Evolutionary conservation across 1,140 invertebrate species (phyloP), one percentile per base, ranked within the genome.

Genomic region (Caerostris extrusa): DNA sequence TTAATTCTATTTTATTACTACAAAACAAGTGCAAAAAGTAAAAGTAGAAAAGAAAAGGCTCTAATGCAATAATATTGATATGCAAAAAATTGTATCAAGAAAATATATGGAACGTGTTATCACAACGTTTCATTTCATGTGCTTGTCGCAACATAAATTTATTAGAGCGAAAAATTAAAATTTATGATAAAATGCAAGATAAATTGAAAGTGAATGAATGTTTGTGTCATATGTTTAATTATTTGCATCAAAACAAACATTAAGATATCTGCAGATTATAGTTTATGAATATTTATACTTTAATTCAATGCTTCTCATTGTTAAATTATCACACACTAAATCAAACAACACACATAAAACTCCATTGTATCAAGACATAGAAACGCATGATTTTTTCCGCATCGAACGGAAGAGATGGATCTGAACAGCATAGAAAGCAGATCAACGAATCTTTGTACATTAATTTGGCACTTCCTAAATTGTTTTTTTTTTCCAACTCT

Each of bases 141-240:
- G 34, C 3, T 14, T 50, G 7, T 34, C 34, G 53, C 12, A 50
- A 50, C 53, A 53, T 77, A 10, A 50, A 50, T 77, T 77, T 77
- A 77, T 50, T 77, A 77, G 71, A 77, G 71, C 71, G 71, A 77
- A 77, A 77, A 53, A 77, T 50, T 77, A 12, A 34, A 53, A 12
- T 50, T 7, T 12, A 12, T 50, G 71, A 77, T 77, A 50, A 77
- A 50, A 7, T 53, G 34, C 3, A 10, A 50, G 71, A 77, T 77
- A 77, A 77, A 14, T 50, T 77, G 8, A 77, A 53, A 53, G 69
- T 77, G 19, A 77, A 3, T 50, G 69, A 6, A 17, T 67, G 17
- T n/a, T 5, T 67, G 14, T n/a, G 17, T 67, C 5, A 1, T 5
- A 14, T n/a, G 14, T 67, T 17, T 5, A 64, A 17, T 64, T 14